phyloP scores from a whole-genome alignment of 2,797 vertebrate species.

The Acrossocheilus wenchowensis region DNA sequence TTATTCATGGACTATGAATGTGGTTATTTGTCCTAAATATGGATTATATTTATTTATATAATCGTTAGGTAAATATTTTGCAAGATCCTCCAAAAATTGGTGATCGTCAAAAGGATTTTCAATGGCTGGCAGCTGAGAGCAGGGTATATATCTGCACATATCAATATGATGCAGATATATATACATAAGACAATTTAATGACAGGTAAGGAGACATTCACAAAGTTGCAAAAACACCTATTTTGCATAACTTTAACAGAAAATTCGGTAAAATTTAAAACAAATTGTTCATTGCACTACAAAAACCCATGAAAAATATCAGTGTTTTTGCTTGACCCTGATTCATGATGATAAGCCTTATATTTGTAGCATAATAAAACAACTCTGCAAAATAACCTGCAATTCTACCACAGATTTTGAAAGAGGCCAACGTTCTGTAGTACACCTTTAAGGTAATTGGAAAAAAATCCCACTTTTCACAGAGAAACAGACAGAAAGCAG shows the following conservation, averaged over 20 bases:
- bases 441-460: background rate
- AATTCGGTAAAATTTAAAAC: background rate
- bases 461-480: constrained; percentile 7
- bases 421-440: no score
- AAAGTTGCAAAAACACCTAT: background rate
- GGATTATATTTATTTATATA: background rate
- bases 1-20: background rate
- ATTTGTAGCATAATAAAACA: background rate
- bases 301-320: background rate
- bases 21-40: background rate
- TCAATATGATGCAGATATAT: background rate
- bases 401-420: background rate
- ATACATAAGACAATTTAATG: background rate
- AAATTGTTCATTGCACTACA: background rate
- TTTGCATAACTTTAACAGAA: background rate
- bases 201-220: background rate
- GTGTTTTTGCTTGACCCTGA: background rate
- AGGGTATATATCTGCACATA: background rate
- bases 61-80: background rate
- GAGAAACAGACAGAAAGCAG: constrained; percentile 10
- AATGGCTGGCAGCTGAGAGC: background rate
- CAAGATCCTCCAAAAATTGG: background rate
- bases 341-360: background rate
- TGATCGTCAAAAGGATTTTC: background rate
- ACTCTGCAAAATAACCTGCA: background rate